Evolutionary conservation across 2,113 vertebrate genomes (phyloP), one percentile per base, ranked within the genome.

Genomic region (Trematomus loennbergii): DNA sequence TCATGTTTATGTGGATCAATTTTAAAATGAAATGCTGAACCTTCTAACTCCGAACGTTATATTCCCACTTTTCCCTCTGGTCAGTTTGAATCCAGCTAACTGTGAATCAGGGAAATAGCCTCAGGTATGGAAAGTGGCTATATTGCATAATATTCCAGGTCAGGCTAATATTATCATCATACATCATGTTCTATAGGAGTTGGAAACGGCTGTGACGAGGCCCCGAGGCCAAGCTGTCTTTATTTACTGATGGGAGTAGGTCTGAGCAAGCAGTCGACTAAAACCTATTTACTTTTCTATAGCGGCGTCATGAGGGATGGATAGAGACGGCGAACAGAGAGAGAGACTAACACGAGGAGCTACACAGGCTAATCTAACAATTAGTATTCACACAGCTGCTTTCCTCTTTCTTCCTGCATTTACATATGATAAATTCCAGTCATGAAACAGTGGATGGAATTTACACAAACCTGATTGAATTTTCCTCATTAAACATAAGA

Each of bases 391-490:
- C 48, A 61, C 54, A 11, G 67, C 69, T 55, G 72, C 80, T 18
- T 46, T 46, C 17, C 52, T 33, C 62, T 59, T 72, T 18, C 64
- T 50, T 25, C 36, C 58, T 58, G 53, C 61, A 69, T 86, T 75
- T 62, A 63, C 78, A 12, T 85, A 66, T 68, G 61, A 76, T 69
- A 80, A 79, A 78, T 71, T 55, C 67, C 29, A 4, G 65, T 85
- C 82, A 91, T 89, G 83, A 87, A 90, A 90, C 75, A 70, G 81
- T 63, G 64, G 68, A 78, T 78, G 64, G 58, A 86, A 84, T 89
- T 87, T 85, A 87, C 84, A 88, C 88, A 86, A 84, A 85, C 77
- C 69, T 82, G 87, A 90, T 83, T 90, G 76, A 86, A 87, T 85
- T 81, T n/a, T 77, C 52, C 71, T 86, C 79, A 79, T 87, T 87